Evolutionary conservation across 2,113 vertebrate species (phyloP).

Genomic region (Erpornis zantholeuca): DNA sequence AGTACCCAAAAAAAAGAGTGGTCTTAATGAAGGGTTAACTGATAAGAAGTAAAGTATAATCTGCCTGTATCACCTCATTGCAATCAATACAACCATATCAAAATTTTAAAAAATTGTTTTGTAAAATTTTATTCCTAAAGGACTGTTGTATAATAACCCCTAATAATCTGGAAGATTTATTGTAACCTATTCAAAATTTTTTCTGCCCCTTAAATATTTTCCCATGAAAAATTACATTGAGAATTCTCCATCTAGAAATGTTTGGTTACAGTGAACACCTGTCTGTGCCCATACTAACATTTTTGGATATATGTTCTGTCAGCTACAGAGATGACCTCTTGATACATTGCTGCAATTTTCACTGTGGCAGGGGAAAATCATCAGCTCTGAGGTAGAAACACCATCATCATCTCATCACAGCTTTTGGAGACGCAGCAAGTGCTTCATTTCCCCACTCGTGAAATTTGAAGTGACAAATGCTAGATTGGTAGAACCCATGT

Average conservation of each 20-base stretch:
- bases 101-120: fast-evolving
- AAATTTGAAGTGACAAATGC: neutral
- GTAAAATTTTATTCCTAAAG: neutral
- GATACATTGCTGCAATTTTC: neutral
- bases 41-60: neutral
- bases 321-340: neutral
- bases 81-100: neutral
- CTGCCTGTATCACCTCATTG: neutral
- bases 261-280: neutral
- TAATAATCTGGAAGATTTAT: neutral
- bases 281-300: neutral
- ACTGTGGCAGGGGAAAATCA: neutral
- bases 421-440: neutral
- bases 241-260: neutral
- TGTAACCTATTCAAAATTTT: neutral
- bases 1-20: neutral
- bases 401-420: neutral
- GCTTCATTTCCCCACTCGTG: neutral
- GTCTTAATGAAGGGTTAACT: neutral
- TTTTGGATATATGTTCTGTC: neutral
- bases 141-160: neutral
- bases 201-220: neutral
- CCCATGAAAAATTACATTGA: neutral
- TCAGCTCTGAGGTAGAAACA: neutral
- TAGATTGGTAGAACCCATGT: neutral